Evolutionary conservation across 2,888 invertebrate genomes (phyloP).

Genomic region (Pollenia griseotomentosa): DNA sequence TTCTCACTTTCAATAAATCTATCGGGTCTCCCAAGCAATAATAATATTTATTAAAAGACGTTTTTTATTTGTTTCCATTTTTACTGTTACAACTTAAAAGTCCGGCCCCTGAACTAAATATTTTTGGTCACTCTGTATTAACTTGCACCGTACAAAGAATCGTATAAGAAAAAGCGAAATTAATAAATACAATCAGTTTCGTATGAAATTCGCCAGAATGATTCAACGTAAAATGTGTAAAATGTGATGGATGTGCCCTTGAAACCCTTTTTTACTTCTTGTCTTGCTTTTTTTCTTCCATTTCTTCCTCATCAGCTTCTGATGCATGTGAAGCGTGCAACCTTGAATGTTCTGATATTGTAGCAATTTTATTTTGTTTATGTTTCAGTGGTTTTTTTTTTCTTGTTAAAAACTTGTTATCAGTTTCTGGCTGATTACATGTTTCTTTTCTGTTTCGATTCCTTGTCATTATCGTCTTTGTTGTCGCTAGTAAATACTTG

Average conservation of each 20-base stretch:
- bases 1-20: too few species aligned
- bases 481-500: conserved; percentile 24
- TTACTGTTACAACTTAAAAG: too few species aligned
- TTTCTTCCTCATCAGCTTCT: not conserved
- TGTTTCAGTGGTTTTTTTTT: conserved; percentile 31
- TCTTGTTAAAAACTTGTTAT: conserved; percentile 47
- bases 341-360: conserved; percentile 55
- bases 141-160: not conserved
- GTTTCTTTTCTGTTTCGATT: not conserved
- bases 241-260: conserved; percentile 51
- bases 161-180: not conserved
- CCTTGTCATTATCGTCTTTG: not conserved
- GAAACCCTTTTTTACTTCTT: conserved; percentile 28
- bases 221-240: conserved; percentile 75
- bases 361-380: conserved; percentile 3
- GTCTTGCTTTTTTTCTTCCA: not conserved
- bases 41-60: too few species aligned
- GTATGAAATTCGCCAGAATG: conserved; percentile 73
- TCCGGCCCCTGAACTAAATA: too few species aligned
- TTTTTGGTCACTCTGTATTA: too few species aligned
- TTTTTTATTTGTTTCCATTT: too few species aligned
- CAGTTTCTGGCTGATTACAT: conserved; percentile 40
- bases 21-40: too few species aligned
- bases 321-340: conserved; percentile 43
- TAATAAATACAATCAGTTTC: conserved; percentile 74